A percentile compares a stretch with the other conserved stretches of the same genome.
These are phyloP conservation scores for Lycocerus yunnanus DNA, from an alignment of 2,888 invertebrate genomes.

Conservation along the genomic window DNA sequence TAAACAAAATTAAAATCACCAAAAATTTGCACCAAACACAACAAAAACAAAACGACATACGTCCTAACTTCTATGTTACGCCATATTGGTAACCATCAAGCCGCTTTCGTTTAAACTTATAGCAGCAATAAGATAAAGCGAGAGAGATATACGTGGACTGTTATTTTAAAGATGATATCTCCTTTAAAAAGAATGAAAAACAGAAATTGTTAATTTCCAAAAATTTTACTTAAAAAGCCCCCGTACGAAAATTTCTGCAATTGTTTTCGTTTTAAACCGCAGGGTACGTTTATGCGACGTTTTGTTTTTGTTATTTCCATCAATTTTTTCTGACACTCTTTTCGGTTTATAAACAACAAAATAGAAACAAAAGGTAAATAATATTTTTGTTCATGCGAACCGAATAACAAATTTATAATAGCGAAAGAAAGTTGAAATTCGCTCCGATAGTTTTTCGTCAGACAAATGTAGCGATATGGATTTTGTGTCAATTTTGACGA, in stretches of 20 bases:
- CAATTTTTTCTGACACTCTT: not conserved
- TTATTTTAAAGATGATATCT: conserved; percentile 52
- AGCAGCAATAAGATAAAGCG: conserved; percentile 39
- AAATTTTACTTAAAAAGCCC: conserved; percentile 18
- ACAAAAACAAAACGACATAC: conserved; percentile 14
- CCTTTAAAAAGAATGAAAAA: conserved; percentile 35
- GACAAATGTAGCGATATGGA: not conserved
- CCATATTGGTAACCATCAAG: conserved; percentile 30
- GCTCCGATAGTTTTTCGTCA: not conserved
- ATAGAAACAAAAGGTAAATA: not conserved
- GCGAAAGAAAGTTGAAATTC: not conserved
- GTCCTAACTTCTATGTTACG: conserved; percentile 11
- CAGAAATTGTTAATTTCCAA: conserved; percentile 32
- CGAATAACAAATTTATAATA: no score
- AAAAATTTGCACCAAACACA: not conserved
- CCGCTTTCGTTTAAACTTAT: conserved; percentile 42
- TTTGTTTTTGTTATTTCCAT: not conserved
- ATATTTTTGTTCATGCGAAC: not conserved
- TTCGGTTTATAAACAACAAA: not conserved
- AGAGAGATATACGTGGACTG: conserved; percentile 46
- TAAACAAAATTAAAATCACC: not conserved
- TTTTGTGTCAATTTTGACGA: not conserved
- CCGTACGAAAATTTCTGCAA: not conserved
- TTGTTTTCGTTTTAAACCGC: not conserved
- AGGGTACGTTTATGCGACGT: not conserved